A percentile compares a stretch with the other conserved stretches of the same genome.
Conservation (phyloP, 1,140 invertebrate species). For the Maconellicoccus hirsutus region DNA sequence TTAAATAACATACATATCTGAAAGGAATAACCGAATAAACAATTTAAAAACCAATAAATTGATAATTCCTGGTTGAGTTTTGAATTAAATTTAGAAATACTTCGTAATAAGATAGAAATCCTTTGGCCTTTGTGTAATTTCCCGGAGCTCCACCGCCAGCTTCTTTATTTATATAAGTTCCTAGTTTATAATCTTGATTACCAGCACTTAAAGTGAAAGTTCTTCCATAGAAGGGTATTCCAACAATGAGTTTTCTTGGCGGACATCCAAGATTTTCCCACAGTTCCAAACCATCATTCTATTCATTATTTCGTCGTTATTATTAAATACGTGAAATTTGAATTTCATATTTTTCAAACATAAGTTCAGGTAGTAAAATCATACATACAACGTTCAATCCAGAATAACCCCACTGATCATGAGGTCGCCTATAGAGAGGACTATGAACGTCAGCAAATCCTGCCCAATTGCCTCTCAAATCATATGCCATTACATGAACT, state of each 20-base stretch:
- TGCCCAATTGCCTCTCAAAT: conserved; percentile 83
- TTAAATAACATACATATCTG: conserved; percentile 26
- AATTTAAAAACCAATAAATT: neutral
- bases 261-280: conserved; percentile 81
- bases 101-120: conserved; percentile 71
- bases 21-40: neutral
- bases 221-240: conserved; percentile 43
- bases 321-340: neutral
- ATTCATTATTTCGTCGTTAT: conserved; percentile 6
- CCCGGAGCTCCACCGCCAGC: conserved; percentile 72
- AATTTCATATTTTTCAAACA: neutral
- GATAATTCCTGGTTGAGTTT: no score
- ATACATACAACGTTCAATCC: conserved; percentile 70
- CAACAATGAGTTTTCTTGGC: conserved; percentile 72
- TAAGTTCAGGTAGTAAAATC: neutral
- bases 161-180: conserved; percentile 56
- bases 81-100: conserved; percentile 36
- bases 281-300: conserved; percentile 71
- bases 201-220: conserved; percentile 43
- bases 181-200: conserved; percentile 68
- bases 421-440: conserved; percentile 66
- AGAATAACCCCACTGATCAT: conserved; percentile 78
- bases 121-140: conserved; percentile 69
- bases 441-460: conserved; percentile 78
- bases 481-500: conserved; percentile 82